Percentiles rank a stretch among this genome's conserved stretches.
Conservation (phyloP, 1,140 invertebrate species). For the Liolophura sinensis region DNA sequence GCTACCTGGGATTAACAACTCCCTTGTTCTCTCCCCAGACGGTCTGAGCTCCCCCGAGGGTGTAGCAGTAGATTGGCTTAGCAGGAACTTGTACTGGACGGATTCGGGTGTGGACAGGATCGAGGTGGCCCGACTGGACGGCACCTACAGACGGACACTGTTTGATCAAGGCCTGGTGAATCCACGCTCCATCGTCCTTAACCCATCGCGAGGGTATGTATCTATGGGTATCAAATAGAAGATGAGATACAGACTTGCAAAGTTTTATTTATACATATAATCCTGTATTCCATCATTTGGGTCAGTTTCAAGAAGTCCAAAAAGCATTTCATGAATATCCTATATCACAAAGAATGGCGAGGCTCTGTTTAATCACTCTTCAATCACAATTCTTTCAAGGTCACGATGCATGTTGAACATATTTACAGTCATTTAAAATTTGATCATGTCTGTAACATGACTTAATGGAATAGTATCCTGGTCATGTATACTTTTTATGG, state of each 20-base stretch:
- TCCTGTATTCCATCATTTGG: no score
- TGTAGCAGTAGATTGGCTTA: slow-evolving; percentile 88
- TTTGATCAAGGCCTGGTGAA: slow-evolving; percentile 80
- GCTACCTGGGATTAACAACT: no score
- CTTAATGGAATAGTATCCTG: no score
- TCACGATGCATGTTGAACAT: no score
- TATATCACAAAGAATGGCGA: background rate
- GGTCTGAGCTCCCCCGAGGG: slow-evolving; percentile 85
- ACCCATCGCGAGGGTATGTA: slow-evolving; percentile 81
- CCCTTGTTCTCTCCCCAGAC: slow-evolving; percentile 30
- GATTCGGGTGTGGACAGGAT: slow-evolving; percentile 89
- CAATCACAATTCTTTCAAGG: no score
- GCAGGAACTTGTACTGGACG: slow-evolving; percentile 93
- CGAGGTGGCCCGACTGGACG: slow-evolving; percentile 86
- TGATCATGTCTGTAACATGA: no score
- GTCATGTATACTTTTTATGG: no score
- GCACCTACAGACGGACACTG: slow-evolving; percentile 73
- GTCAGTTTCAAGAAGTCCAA: no score
- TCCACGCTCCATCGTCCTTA: slow-evolving; percentile 92
- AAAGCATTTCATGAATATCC: no score
- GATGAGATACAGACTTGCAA: background rate
- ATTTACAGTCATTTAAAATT: no score
- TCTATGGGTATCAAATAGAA: background rate
- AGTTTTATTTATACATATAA: background rate
- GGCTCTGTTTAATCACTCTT: background rate